Evolutionary conservation across 2,888 invertebrate genomes (phyloP), one percentile per base, ranked within the genome.

Genomic region (Epinotia bilunana): DNA sequence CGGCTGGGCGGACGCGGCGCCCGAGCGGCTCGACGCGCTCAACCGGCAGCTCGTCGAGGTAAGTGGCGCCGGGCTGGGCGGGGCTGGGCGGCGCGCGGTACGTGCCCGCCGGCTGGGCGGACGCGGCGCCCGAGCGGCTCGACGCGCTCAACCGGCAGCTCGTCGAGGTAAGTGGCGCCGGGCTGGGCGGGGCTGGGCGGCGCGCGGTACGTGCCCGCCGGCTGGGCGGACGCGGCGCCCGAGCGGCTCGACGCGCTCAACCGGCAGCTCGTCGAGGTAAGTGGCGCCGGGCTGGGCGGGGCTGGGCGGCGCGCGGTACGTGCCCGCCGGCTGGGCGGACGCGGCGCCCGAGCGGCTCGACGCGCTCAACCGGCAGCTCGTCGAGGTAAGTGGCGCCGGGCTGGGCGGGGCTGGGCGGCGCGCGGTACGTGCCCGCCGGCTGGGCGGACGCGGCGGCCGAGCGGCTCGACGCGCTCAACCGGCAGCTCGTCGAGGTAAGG

Each of bases 191-290:
- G 20, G 20, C 20, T 20, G 20, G 98, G 98, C 1, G 98, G 98
- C 12, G 98, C 98, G 0, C 95, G 98, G 79, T 98, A 97, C 86
- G 95, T 96, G 0, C 98, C 98, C 0, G 95, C 96, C 68, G 97
- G 96, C 3, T 97, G 97, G 97, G 96, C 96, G 78, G 95, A 95
- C 28, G 94, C 97, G 1, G 91, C 96, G 63, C 95, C 96, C 0
- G 97, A 97, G 78, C 98, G 98, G 83, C 93, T 99, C 16, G 98
- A 99, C 90, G 95, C 96, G 80, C 93, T 99, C 43, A 99, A 99
- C 90, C 95, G 97, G 63, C 97, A 98, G 80, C 94, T 99, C 4
- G 49, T 49, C 49, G 49, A 49, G 49, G 49, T 49, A 49, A 49
- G 13, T 13, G 43, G 7, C 20, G 20, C 20, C 20, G 20, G 20